Base-by-base conservation (phyloP, 1,140 invertebrate genomes). In the Pygmarrhopalites habei region DNA sequence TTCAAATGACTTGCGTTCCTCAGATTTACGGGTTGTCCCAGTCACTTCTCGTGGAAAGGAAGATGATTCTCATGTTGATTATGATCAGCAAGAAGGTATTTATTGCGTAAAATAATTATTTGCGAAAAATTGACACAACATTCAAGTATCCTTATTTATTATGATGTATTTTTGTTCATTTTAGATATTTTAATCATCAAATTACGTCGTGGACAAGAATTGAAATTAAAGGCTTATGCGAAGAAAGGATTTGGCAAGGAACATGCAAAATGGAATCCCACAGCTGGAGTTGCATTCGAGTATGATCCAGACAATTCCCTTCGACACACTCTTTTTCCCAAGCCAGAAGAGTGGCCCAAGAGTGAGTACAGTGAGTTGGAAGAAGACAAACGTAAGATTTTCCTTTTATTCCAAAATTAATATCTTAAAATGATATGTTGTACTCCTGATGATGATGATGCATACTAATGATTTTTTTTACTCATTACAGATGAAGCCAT, bases 201-300 rank as follows among this genome's bases (percentile, higher is more conserved):
- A 75, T 79, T 99, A 26, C 84, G 96, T 53, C 97, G 97, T 79
- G 95, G 95, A 0, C 96, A 99, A 77, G 93, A 98, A 75, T 74
- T 99, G 17, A 97, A 97, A 75, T 78, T 99, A 15, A 82, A 88
- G 73, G 96, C 93, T 25, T 98, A 93, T 82, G 96, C 95, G 0
- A 93, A 95, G 69, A 84, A 86, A 76, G 88, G 95, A 23, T 98
- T 99, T 80, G 96, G 93, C 1, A 99, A 99, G 76, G 97, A 99
- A 75, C 97, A 62, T 80, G 95, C 97, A 1, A 99, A 99, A 77
- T 99, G 96, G 96, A 99, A 98, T 80, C 96, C 96, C 14, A 99
- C 95, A 1, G 90, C 90, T 68, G 93, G 94, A 62, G 95, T 99
- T 15, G 88, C 88, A 35, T 99, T 99, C 79, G 96, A 99, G 78